Conservation (phyloP, 2,113 vertebrate species). For the Toxotes chatareus region DNA sequence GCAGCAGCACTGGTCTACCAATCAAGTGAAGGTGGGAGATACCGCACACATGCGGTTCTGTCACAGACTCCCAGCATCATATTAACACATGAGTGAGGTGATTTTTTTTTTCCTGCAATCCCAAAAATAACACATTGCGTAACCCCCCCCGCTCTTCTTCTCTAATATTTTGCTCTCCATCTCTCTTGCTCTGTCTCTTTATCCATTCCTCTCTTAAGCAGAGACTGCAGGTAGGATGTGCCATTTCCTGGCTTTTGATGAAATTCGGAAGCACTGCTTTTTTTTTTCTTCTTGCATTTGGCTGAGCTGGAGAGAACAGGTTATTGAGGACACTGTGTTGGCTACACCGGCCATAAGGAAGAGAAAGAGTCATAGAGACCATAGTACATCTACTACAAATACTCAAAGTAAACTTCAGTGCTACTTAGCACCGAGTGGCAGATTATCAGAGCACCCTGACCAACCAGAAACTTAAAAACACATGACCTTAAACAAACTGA, state of each 20-base stretch:
- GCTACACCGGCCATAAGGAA: background rate
- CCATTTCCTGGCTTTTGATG: background rate
- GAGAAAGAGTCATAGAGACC: background rate
- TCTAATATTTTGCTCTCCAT: constrained; percentile 8
- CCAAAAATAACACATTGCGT: constrained; percentile 56
- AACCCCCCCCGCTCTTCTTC: constrained; percentile 17
- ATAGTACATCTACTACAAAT: background rate
- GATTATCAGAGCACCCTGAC: background rate
- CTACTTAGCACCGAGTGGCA: too few relatives aligned
- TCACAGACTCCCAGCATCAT: constrained; percentile 28
- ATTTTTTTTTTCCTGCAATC: constrained; percentile 19
- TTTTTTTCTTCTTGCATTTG: background rate
- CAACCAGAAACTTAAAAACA: background rate
- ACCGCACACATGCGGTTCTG: constrained; percentile 16
- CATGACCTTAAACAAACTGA: background rate
- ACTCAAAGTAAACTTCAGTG: background rate
- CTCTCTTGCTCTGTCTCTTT: background rate
- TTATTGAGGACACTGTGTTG: constrained; percentile 5
- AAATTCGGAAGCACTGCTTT: background rate
- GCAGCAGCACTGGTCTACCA: background rate
- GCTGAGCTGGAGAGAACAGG: background rate
- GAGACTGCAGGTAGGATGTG: background rate
- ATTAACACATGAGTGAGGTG: constrained; percentile 34
- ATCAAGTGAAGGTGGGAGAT: constrained; percentile 33
- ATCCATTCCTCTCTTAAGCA: background rate